phyloP scores from a whole-genome alignment of 2,888 invertebrate genomes.

The Thera britannica region DNA sequence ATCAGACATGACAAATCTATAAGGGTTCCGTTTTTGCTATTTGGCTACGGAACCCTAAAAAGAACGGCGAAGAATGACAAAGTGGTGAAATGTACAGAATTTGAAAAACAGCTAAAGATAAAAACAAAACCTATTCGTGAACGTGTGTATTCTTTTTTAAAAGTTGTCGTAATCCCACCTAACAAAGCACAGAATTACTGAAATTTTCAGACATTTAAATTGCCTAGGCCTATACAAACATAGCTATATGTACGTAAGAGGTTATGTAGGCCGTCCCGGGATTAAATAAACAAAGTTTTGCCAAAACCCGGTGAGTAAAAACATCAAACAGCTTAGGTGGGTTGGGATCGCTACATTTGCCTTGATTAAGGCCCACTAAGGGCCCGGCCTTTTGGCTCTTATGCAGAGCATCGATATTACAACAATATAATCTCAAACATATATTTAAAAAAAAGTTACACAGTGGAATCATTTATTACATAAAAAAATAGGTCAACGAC shows the following conservation, averaged over 20 bases:
- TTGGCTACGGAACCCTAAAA: no score
- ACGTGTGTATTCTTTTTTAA: background rate
- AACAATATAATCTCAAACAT: slow-evolving; percentile 24
- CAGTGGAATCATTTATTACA: no score
- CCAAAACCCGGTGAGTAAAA: slow-evolving; percentile 66
- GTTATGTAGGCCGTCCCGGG: slow-evolving; percentile 44
- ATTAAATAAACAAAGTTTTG: slow-evolving; percentile 74
- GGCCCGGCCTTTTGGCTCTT: slow-evolving; percentile 52
- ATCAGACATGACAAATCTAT: no score
- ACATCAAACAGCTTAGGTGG: slow-evolving; percentile 73
- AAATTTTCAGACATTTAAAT: slow-evolving; percentile 16
- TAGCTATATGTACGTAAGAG: slow-evolving; percentile 20
- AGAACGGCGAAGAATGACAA: no score
- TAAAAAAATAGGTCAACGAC: no score
- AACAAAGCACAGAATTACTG: slow-evolving; percentile 16
- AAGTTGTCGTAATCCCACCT: slow-evolving; percentile 12
- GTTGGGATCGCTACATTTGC: slow-evolving; percentile 63
- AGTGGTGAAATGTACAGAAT: no score
- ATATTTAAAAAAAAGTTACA: background rate
- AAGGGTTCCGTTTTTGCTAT: no score
- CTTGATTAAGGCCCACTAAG: slow-evolving; percentile 69
- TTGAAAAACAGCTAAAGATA: background rate
- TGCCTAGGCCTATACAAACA: slow-evolving; percentile 27
- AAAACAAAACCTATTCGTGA: background rate
- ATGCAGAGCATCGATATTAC: slow-evolving; percentile 49